Evolutionary conservation across 2,888 invertebrate species (phyloP), one percentile per base, ranked within the genome.

Genomic region (Drosophila merina): DNA sequence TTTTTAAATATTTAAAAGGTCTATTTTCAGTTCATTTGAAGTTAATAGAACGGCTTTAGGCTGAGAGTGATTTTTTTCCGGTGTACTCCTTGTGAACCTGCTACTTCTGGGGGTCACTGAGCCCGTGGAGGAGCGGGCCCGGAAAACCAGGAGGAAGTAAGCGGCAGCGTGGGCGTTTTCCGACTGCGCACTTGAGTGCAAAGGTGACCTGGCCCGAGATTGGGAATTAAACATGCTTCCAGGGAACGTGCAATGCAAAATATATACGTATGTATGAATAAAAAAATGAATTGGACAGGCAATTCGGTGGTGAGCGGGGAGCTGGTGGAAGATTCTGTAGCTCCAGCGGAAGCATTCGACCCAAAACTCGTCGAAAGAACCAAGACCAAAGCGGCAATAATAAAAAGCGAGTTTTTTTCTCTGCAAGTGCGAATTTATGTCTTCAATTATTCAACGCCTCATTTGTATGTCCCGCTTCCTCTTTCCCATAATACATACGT

Each of bases 361-460:
- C 54, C 57, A 56, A 67, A 74, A 69, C 49, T 50, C 57, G 20
- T 40, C 66, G 30, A 47, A 63, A 67, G 48, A 59, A 51, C 38
- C 40, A 52, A 56, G 36, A 64, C 52, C 57, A 52, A 45, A 70
- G 49, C 40, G 57, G 74, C 77, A 76, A 77, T 54, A 71, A 75
- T 51, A 77, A 72, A 70, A 70, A 74, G 25, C 48, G 57, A 52
- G 45, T 54, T 68, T 69, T 72, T 76, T 66, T 78, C 59, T 74
- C 72, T 74, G 84, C 86, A 81, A 81, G 82, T 83, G 82, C 85
- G 82, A 83, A 83, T 83, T 83, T 86, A 83, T 86, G 78, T 86
- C 87, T 87, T 88, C 86, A 88, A 88, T 88, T 88, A 88, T 88
- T 88, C 85, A 88, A 86, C 81, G 85, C 85, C 85, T 89, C 89